Base-by-base conservation (phyloP, 23 tunicate species). In the Halocynthia aurantium region DNA sequence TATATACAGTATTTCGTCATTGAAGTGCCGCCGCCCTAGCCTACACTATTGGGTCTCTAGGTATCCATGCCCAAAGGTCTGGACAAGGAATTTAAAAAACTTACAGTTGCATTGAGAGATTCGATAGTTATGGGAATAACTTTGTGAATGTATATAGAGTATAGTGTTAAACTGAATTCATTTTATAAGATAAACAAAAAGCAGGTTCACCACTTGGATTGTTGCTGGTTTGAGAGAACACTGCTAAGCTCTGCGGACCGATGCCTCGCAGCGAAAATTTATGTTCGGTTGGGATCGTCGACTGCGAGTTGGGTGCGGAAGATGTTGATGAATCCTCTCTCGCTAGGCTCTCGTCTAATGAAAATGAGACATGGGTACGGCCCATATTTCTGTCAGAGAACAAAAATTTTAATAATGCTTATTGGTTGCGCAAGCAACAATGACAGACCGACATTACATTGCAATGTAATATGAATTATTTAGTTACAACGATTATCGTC, bases 221-320 rank as follows among this genome's bases (percentile, higher is more conserved):
- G 4, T 31, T 31, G 44, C 4, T 31, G 44, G 63, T 51, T 54
- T 74, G 78, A 20, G 96, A 89, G 63, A 89, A 89, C 8, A 89
- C 88, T 10, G 96, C 84, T 4, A 89, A 62, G 51, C 88, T 84
- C 81, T 89, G 96, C 8, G 78, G 68, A n/a, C 86, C 88, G 52
- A 87, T 71, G 31, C 96, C 89, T 58, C 84, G 96, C 51, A 89
- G 50, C 52, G 81, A 83, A 81, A 89, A 89, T 52, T 84, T 84
- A 52, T 89, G 89, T 10, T 89, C 89, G 8, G 80, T 78, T 13
- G 95, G 73, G 7, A 87, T 15, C 7, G 83, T 52, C 0, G 83
- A 44, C 44, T 31, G 44, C 44, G 44, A 31, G 44, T 31, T 31
- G 22, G 78, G 21, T 19, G 5, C 5, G 5, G 55, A 62, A 10